Evolutionary conservation across 1,140 invertebrate species (phyloP).

Genomic region (honey bee (Apis mellifera)): Amel_HAv3.1 CM009936.2:6115001-6115500

Average conservation of each 20-base stretch:
- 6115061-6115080: not conserved
- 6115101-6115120: not conserved
- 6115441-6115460: not conserved
- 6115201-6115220: too few relatives aligned
- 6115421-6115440: not conserved
- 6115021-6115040: not conserved
- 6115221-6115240: not conserved
- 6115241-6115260: conserved; percentile 71
- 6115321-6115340: conserved; percentile 63
- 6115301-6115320: conserved; percentile 73
- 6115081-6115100: conserved; percentile 10
- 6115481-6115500: too few relatives aligned
- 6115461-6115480: too few relatives aligned
- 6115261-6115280: conserved; percentile 79
- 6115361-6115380: conserved; percentile 1
- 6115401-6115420: conserved; percentile 24
- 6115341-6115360: conserved; percentile 55
- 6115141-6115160: conserved; percentile 2
- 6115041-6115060: too few relatives aligned
- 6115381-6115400: conserved; percentile 32
- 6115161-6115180: too few relatives aligned
- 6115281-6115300: conserved; percentile 66
- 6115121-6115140: not conserved
- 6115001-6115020: not conserved
- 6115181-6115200: not conserved